Evolutionary conservation across 2,113 vertebrate species (phyloP), one percentile per base, ranked within the genome.

Genomic region (Pycnonotus jocosus): DNA sequence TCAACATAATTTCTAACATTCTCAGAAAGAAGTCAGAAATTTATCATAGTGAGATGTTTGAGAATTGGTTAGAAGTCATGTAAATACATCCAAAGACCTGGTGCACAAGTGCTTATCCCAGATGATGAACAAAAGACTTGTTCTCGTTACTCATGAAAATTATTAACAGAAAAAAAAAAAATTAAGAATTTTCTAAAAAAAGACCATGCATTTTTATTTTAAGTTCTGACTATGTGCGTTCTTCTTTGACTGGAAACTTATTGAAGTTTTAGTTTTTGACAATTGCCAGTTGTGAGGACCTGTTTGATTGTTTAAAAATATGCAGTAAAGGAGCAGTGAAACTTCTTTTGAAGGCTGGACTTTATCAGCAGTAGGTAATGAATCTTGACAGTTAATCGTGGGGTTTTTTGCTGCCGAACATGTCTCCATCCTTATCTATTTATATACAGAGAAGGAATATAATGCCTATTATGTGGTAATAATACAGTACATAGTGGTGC

Each of bases 201-300:
- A 83, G 13, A 18, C 8, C 47, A 28, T 45, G 2, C 5, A 37
- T 57, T 85, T 89, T 85, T 23, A 74, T 50, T 85, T 79, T 72
- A 71, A 2, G 0, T 79, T 87, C 19, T 38, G 18, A 40, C 5
- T 7, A 42, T 18, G 1, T 7, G 1, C 2, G 0, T 51, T 89
- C 45, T 47, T 69, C 9, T 35, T 35, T 48, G 33, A 53, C 13
- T 66, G 35, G 6, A 74, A 88, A 10, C 10, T 71, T 45, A 33
- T 23, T 78, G 33, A 2, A 8, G 19, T 54, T 71, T 20, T 65
- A 11, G 5, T 28, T 87, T 77, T 76, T 58, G 42, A 56, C 12
- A 11, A 33, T 13, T 65, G 54, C 54, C 20, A 58, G 27, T 58
- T 50, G 7, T 53, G 47, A 72, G 79, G 33, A 58, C 3, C 31